These are phyloP conservation scores for Cygnus buccinator DNA, from an alignment of 2,113 vertebrate genomes.

Conservation along the genomic window DNA sequence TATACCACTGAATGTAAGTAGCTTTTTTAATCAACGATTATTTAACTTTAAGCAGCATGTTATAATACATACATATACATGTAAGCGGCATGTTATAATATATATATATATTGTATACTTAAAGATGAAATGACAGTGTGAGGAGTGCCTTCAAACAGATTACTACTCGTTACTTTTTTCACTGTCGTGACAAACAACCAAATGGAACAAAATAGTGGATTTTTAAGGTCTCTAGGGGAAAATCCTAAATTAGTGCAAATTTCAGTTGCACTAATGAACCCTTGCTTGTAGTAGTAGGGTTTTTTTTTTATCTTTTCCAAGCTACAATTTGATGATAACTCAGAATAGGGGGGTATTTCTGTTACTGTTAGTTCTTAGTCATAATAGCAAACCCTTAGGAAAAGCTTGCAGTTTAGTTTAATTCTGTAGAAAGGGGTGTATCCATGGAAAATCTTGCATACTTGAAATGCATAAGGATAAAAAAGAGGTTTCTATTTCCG, in stretches of 20 bases:
- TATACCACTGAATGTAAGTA: not conserved
- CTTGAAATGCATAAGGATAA: not conserved
- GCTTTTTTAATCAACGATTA: not conserved
- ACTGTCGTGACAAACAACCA: not conserved
- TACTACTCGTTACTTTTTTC: not conserved
- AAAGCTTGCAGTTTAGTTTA: not conserved
- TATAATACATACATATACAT: not conserved
- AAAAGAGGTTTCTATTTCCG: not conserved
- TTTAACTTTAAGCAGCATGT: not conserved
- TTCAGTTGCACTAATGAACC: not conserved
- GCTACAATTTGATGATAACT: not conserved
- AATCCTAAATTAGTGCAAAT: not conserved
- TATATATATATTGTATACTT: not conserved
- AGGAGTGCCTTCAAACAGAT: not conserved
- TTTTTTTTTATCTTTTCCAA: not conserved
- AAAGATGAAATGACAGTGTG: not conserved
- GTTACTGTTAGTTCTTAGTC: not conserved
- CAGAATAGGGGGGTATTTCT: not conserved
- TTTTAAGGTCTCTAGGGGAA: not conserved
- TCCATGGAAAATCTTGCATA: not conserved
- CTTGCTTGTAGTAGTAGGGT: not conserved
- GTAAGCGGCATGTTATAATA: not conserved
- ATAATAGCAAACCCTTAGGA: not conserved
- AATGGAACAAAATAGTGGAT: not conserved
- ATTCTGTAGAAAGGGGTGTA: not conserved